A percentile compares a stretch with the other conserved stretches of the same genome.
These are phyloP conservation scores for Monopis laevigella DNA, from an alignment of 2,888 invertebrate genomes.

Conservation along the genomic window DNA sequence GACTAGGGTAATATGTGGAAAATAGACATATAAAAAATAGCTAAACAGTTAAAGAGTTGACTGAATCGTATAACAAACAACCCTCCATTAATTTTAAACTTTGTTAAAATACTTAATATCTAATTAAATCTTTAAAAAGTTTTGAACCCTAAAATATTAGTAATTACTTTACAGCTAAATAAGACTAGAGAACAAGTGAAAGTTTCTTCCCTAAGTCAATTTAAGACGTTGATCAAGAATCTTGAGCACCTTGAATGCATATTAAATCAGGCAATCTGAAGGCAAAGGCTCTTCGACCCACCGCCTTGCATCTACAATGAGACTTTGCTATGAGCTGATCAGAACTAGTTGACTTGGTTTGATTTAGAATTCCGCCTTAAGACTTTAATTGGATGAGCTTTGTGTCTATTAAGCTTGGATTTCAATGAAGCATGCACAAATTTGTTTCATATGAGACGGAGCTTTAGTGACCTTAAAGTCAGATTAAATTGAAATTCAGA, in stretches of 20 bases:
- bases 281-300: slow-evolving; percentile 4
- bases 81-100: not conserved
- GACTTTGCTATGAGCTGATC: slow-evolving; percentile 8
- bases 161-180: too few species aligned
- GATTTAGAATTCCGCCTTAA: slow-evolving; percentile 5
- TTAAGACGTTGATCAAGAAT: slow-evolving; percentile 44
- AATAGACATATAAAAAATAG: too few species aligned
- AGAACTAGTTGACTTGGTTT: slow-evolving; percentile 7
- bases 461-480: too few species aligned
- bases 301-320: slow-evolving; percentile 12
- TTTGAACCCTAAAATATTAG: too few species aligned
- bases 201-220: slow-evolving; percentile 36
- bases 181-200: too few species aligned
- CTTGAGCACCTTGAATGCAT: slow-evolving; percentile 52
- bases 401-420: slow-evolving; percentile 3
- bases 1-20: too few species aligned
- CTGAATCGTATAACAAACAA: too few species aligned
- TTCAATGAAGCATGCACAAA: not conserved
- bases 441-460: too few species aligned
- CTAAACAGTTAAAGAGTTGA: too few species aligned
- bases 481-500: too few species aligned
- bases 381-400: slow-evolving; percentile 5
- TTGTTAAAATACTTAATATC: not conserved
- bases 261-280: slow-evolving; percentile 46
- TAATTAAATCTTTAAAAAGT: too few species aligned